phyloP scores from a whole-genome alignment of 2,888 invertebrate species.

The Stenchaetothrips biformis region DNA sequence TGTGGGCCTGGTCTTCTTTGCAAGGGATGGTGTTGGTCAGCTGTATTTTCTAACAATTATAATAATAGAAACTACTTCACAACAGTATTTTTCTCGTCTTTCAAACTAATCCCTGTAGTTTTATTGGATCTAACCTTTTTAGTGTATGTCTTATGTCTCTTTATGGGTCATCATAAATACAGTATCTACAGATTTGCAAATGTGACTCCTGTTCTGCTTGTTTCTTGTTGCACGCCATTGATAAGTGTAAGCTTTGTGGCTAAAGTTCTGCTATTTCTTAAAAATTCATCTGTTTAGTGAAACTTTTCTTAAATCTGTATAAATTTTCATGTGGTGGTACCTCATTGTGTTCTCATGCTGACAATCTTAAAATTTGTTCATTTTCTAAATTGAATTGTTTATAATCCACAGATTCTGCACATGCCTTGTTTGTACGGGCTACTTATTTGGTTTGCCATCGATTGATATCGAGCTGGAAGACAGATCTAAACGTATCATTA shows the following conservation, averaged over 20 bases:
- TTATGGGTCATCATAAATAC: neutral
- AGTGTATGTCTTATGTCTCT: slow-evolving; percentile 30
- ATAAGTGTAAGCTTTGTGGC: neutral
- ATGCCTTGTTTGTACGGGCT: slow-evolving; percentile 84
- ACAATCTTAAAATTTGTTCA: neutral
- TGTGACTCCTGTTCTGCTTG: neutral
- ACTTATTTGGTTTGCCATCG: slow-evolving; percentile 93
- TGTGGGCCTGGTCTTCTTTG: too few species aligned
- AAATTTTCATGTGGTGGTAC: neutral
- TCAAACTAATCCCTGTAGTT: too few species aligned
- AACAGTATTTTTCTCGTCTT: too few species aligned
- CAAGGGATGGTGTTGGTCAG: too few species aligned
- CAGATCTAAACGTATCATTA: slow-evolving; percentile 86
- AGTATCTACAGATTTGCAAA: neutral
- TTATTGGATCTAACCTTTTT: slow-evolving; percentile 15
- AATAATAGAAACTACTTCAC: too few species aligned
- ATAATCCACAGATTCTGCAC: slow-evolving; percentile 64
- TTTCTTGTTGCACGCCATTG: neutral
- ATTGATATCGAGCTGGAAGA: slow-evolving; percentile 92
- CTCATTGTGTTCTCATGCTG: neutral
- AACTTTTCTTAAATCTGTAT: neutral
- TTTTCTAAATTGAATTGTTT: neutral
- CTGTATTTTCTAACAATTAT: too few species aligned
- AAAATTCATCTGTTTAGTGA: neutral
- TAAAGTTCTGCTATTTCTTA: neutral